phyloP scores from a whole-genome alignment of 1,140 invertebrate genomes.

The Protaetia brevitarsis region DNA sequence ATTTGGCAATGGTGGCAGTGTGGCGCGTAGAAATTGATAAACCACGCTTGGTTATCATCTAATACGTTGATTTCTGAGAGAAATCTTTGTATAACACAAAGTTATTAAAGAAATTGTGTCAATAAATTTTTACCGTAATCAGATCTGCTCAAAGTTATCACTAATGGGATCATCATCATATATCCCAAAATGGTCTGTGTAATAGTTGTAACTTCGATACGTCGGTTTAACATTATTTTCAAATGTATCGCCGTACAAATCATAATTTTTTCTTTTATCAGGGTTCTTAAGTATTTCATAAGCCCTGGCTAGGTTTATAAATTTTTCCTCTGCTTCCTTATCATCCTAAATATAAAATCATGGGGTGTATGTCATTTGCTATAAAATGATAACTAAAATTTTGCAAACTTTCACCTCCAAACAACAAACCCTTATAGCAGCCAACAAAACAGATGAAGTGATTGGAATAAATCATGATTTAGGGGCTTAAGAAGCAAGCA shows the following conservation, averaged over 20 bases:
- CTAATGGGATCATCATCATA: conserved; percentile 83
- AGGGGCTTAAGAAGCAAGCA: too few species aligned
- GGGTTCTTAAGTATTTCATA: conserved; percentile 85
- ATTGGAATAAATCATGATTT: too few species aligned
- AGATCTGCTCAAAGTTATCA: conserved; percentile 68
- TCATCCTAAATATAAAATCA: conserved; percentile 60
- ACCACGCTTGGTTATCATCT: conserved; percentile 68
- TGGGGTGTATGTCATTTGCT: too few species aligned
- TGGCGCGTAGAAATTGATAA: conserved; percentile 86
- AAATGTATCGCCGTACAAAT: conserved; percentile 73
- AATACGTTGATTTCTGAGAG: conserved; percentile 43
- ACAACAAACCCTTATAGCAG: too few species aligned
- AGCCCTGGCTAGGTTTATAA: conserved; percentile 73
- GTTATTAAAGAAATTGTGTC: not conserved
- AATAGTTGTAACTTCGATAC: conserved; percentile 81
- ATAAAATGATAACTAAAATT: too few species aligned
- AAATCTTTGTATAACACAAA: not conserved
- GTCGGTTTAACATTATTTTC: conserved; percentile 54
- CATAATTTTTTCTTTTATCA: conserved; percentile 74
- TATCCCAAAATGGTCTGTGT: conserved; percentile 81
- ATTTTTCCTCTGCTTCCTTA: conserved; percentile 69
- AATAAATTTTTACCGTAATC: conserved; percentile 69
- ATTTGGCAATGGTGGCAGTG: conserved; percentile 81
- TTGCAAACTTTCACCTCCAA: too few species aligned
- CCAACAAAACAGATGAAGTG: too few species aligned